A percentile compares a stretch with the other conserved stretches of the same genome.
phyloP scores from a whole-genome alignment of 2,888 invertebrate species.

The Dicycla oo region DNA sequence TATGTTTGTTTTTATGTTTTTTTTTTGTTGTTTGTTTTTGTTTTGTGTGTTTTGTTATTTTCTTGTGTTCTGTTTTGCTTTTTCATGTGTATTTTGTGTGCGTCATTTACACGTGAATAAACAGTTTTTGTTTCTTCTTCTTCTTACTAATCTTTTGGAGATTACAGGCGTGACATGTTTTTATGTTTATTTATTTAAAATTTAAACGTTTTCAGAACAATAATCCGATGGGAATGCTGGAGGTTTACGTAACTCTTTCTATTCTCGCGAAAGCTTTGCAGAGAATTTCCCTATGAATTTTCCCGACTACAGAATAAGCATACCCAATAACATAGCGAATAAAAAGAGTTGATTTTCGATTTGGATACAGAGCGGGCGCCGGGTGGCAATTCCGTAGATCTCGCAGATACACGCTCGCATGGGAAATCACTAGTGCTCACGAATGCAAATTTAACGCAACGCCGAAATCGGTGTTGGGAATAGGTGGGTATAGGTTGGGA shows the following conservation, averaged over 20 bases:
- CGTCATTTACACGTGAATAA: too few relatives aligned
- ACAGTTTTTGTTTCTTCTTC: too few relatives aligned
- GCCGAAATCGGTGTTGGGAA: slow-evolving; percentile 47
- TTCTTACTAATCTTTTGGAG: too few relatives aligned
- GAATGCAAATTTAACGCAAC: slow-evolving; percentile 83
- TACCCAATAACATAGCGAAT: slow-evolving; percentile 74
- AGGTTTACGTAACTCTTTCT: not conserved
- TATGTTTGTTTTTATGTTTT: too few relatives aligned
- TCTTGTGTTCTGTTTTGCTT: too few relatives aligned
- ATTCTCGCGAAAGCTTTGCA: not conserved
- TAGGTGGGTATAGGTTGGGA: slow-evolving; percentile 36
- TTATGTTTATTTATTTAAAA: too few relatives aligned
- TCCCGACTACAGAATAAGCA: slow-evolving; percentile 73
- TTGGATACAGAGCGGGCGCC: slow-evolving; percentile 78
- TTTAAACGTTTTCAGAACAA: too few relatives aligned
- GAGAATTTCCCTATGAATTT: slow-evolving; percentile 28
- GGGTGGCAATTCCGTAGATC: slow-evolving; percentile 81
- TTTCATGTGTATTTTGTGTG: too few relatives aligned
- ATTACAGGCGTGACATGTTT: too few relatives aligned
- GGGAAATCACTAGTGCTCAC: slow-evolving; percentile 79
- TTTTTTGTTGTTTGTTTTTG: too few relatives aligned
- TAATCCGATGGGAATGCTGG: not conserved
- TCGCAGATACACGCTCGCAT: slow-evolving; percentile 75
- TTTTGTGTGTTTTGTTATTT: too few relatives aligned
- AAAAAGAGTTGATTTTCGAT: slow-evolving; percentile 88